Evolutionary conservation across 2,888 invertebrate species (phyloP).

Genomic region (Crioceris asparagi): DNA sequence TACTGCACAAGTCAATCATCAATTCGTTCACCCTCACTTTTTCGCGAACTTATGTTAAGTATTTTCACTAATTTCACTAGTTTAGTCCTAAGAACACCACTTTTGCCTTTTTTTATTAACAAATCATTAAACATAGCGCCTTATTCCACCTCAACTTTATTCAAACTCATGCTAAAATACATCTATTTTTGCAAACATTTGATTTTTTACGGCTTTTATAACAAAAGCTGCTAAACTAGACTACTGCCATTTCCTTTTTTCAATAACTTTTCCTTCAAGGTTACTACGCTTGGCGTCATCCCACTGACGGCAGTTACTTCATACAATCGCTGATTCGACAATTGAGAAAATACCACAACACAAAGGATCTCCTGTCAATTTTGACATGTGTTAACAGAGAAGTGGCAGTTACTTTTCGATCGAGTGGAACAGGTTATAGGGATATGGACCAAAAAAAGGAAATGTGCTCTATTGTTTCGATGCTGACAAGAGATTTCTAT

Average conservation of each 20-base stretch:
- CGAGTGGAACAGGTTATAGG: conserved; percentile 38
- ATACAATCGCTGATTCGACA: conserved; percentile 55
- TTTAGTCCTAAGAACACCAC: too few species aligned
- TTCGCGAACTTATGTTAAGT: too few species aligned
- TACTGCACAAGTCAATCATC: too few species aligned
- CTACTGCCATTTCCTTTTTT: not conserved
- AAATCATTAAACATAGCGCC: too few species aligned
- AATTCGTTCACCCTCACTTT: too few species aligned
- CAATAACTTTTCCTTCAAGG: conserved; percentile 35
- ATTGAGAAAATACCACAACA: conserved; percentile 38
- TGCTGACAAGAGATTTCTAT: conserved; percentile 49
- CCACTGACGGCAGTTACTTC: conserved; percentile 60
- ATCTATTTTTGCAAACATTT: not conserved
- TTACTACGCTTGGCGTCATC: conserved; percentile 57
- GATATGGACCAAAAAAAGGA: conserved; percentile 50
- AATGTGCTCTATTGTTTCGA: conserved; percentile 56
- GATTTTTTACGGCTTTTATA: too few species aligned
- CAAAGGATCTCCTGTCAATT: conserved; percentile 49
- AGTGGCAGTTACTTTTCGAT: conserved; percentile 57
- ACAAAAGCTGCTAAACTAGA: too few species aligned
- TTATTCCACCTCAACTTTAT: too few species aligned
- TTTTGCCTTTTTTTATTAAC: too few species aligned
- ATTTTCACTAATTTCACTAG: too few species aligned
- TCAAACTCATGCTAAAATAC: not conserved
- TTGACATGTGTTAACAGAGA: conserved; percentile 50